These are phyloP conservation scores for Stichodactyla mertensii DNA, from an alignment of 64 coral and sea anemone species.

Conservation along the genomic window DNA sequence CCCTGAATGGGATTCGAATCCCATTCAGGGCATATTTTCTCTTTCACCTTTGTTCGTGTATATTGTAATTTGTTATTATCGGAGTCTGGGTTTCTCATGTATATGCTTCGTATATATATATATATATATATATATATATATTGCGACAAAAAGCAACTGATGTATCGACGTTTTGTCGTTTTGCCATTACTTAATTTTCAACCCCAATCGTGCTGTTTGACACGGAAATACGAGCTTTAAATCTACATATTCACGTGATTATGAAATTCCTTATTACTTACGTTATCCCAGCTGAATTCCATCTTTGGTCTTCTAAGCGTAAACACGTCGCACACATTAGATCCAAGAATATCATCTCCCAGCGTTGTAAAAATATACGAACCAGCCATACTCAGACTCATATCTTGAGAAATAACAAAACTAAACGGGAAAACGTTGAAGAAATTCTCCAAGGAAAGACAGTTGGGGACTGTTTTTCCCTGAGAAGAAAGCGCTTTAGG, in stretches of 20 bases:
- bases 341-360: conserved; percentile 55
- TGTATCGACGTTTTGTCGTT: no score
- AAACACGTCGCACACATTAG: conserved; percentile 35
- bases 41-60: no score
- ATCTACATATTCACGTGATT: neutral
- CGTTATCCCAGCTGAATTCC: conserved; percentile 80
- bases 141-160: no score
- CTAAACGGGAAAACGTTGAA: conserved; percentile 71
- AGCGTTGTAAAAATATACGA: conserved; percentile 32
- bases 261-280: conserved; percentile 42
- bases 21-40: no score
- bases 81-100: no score
- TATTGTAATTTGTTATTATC: no score
- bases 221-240: no score
- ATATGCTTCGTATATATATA: no score
- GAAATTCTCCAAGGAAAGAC: conserved; percentile 43
- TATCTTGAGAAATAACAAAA: conserved; percentile 65
- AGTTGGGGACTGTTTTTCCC: neutral
- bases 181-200: no score
- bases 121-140: no score
- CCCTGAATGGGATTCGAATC: no score
- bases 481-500: conserved; percentile 26
- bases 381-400: conserved; percentile 42
- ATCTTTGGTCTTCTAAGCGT: conserved; percentile 52
- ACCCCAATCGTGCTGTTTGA: no score